These are phyloP conservation scores for Aphidius ervi DNA, from an alignment of 1,140 invertebrate species.

Conservation along the genomic window DNA sequence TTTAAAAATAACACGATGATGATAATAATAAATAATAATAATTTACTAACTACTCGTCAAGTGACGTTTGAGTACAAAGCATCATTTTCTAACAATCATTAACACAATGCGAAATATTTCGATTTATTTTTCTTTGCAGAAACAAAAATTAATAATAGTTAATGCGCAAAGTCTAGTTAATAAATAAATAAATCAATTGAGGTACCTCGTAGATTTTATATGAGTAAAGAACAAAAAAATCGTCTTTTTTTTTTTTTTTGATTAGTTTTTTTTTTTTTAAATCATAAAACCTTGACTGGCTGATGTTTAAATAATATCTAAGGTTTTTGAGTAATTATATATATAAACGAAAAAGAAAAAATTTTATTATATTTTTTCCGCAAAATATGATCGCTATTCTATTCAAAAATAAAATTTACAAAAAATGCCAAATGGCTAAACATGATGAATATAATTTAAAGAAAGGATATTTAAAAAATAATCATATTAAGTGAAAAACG, in stretches of 20 bases:
- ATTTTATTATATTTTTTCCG: too few species aligned
- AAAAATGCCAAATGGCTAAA: background rate
- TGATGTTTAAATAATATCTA: background rate
- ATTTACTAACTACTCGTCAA: slow-evolving; percentile 40
- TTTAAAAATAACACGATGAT: background rate
- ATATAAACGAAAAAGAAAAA: too few species aligned
- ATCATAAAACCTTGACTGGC: background rate
- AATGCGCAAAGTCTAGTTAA: too few species aligned
- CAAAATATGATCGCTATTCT: too few species aligned
- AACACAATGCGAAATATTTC: slow-evolving; percentile 10
- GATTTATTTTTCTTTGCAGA: background rate
- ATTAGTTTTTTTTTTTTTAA: background rate
- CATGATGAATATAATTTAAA: background rate
- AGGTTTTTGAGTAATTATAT: background rate
- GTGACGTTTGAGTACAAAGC: slow-evolving; percentile 47
- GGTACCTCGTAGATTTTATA: too few species aligned
- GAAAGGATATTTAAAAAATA: background rate
- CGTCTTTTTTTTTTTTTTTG: too few species aligned
- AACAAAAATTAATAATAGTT: background rate
- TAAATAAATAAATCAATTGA: too few species aligned
- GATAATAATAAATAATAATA: slow-evolving; percentile 18
- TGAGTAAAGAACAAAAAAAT: too few species aligned
- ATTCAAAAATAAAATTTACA: too few species aligned
- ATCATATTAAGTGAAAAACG: background rate
- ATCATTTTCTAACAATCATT: slow-evolving; percentile 41